Evolutionary conservation across 2,797 vertebrate species (phyloP).

Genomic region (Clarias laeviceps): DNA sequence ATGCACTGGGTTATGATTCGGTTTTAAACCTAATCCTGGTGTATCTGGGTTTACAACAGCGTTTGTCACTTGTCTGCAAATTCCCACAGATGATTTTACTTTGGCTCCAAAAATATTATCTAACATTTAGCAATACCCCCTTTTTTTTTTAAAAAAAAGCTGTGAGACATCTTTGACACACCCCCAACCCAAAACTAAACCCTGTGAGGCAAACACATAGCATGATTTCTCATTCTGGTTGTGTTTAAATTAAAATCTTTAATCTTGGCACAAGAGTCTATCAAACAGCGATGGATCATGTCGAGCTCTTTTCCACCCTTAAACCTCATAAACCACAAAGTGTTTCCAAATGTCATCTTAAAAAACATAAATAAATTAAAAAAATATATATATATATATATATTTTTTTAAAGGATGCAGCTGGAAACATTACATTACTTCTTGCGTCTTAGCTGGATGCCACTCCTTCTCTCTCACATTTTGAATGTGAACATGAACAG

Average conservation of each 20-base stretch:
- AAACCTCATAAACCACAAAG: too few relatives aligned
- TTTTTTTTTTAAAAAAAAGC: background rate
- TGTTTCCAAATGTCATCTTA: too few relatives aligned
- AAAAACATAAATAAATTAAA: too few relatives aligned
- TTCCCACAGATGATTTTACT: background rate
- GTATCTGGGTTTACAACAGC: background rate
- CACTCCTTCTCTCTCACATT: background rate
- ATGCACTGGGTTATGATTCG: background rate
- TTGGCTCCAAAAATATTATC: background rate
- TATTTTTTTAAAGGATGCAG: too few relatives aligned
- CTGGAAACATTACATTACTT: too few relatives aligned
- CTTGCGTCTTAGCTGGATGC: background rate
- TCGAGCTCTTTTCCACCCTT: background rate
- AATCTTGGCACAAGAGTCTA: background rate
- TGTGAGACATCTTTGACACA: background rate
- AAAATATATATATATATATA: too few relatives aligned
- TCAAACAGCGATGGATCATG: background rate
- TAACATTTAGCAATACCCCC: background rate
- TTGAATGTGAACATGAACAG: background rate
- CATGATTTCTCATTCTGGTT: background rate
- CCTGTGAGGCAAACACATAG: background rate
- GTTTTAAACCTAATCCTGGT: background rate
- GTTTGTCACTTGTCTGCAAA: background rate
- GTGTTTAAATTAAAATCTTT: background rate
- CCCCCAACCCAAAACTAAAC: background rate